A percentile compares a stretch with the other conserved stretches of the same genome.
Conservation (phyloP, 2,113 vertebrate genomes). For the Entelurus aequoreus region DNA sequence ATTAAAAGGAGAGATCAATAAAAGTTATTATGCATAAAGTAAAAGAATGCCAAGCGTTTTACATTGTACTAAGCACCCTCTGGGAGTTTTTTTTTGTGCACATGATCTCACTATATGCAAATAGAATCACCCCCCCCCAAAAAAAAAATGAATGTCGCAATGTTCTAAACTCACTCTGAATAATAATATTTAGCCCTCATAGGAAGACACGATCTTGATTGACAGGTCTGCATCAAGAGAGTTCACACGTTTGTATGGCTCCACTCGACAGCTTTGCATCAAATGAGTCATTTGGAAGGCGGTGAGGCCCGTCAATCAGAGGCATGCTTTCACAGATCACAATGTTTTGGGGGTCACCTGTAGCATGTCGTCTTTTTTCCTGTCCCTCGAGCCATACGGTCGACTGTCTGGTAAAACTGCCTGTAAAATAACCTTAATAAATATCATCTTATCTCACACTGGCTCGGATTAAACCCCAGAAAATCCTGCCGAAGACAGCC, state of each 20-base stretch:
- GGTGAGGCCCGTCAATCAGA: slow-evolving; percentile 40
- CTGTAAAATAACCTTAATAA: slow-evolving; percentile 8
- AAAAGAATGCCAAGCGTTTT: background rate
- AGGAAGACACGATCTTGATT: slow-evolving; percentile 31
- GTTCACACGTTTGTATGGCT: slow-evolving; percentile 35
- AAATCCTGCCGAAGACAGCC: slow-evolving; percentile 15
- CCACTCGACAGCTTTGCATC: slow-evolving; percentile 30
- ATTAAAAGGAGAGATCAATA: slow-evolving; percentile 26
- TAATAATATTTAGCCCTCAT: slow-evolving; percentile 1
- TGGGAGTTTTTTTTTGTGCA: too few relatives aligned
- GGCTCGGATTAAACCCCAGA: slow-evolving; percentile 23
- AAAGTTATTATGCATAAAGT: slow-evolving; percentile 13
- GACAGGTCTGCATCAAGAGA: slow-evolving; percentile 36
- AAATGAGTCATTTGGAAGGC: slow-evolving; percentile 34
- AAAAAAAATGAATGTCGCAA: background rate
- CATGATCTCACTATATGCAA: too few relatives aligned
- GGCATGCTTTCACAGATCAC: background rate
- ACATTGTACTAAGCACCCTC: too few relatives aligned
- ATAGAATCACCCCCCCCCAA: too few relatives aligned
- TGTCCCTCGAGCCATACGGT: background rate
- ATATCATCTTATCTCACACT: slow-evolving; percentile 15
- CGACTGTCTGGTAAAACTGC: slow-evolving; percentile 8
- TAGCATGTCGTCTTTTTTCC: background rate
- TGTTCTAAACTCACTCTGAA: background rate
- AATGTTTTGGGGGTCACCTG: background rate